phyloP scores from a whole-genome alignment of 2,113 vertebrate species.

The Dunckerocampus dactyliophorus region DNA sequence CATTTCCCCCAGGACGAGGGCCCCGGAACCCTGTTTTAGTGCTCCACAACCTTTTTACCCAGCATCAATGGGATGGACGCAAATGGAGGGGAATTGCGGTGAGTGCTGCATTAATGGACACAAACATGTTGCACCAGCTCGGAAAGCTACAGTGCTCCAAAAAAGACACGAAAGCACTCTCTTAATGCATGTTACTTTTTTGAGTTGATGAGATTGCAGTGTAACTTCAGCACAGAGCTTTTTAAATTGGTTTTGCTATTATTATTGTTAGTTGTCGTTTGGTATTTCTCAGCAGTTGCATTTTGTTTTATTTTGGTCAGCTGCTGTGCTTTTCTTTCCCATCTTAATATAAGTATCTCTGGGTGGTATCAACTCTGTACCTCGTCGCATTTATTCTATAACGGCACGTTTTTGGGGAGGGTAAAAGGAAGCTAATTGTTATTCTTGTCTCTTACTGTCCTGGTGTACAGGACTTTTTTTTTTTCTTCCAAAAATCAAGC shows the following conservation, averaged over 20 bases:
- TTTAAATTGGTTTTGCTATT: slow-evolving; percentile 10
- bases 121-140: slow-evolving; percentile 19
- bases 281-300: neutral
- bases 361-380: slow-evolving; percentile 59
- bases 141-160: slow-evolving; percentile 18
- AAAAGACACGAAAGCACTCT: slow-evolving; percentile 49
- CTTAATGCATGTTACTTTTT: slow-evolving; percentile 63
- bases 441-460: neutral
- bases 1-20: slow-evolving; percentile 73
- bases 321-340: slow-evolving; percentile 39
- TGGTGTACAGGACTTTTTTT: neutral
- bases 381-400: slow-evolving; percentile 51
- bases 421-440: slow-evolving; percentile 38
- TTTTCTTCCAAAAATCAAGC: slow-evolving; percentile 15
- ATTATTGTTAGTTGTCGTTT: slow-evolving; percentile 14
- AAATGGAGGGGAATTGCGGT: slow-evolving; percentile 32
- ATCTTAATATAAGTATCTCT: slow-evolving; percentile 39
- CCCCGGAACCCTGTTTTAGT: slow-evolving; percentile 62
- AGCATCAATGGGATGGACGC: slow-evolving; percentile 46
- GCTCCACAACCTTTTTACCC: slow-evolving; percentile 23
- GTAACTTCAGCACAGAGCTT: slow-evolving; percentile 35
- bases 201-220: slow-evolving; percentile 57
- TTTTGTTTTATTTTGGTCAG: slow-evolving; percentile 21
- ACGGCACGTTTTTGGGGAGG: slow-evolving; percentile 34
- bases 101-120: slow-evolving; percentile 44